Evolutionary conservation across 2,797 vertebrate species (phyloP), one percentile per base, ranked within the genome.

Genomic region (Macrochelys suwanniensis): DNA sequence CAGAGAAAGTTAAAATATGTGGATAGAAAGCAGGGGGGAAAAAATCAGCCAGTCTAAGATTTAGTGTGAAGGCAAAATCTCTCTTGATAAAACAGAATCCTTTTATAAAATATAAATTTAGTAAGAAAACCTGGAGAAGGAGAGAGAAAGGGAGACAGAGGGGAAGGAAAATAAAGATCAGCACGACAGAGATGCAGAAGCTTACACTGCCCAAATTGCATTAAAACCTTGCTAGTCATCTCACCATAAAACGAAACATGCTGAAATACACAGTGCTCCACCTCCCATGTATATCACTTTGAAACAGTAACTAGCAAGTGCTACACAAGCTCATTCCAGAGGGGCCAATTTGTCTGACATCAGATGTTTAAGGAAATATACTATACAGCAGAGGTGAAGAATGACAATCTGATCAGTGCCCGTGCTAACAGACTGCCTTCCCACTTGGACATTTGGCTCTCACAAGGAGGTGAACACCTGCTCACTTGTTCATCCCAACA

Each of bases 51-150:
- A 97, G 98, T 97, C 97, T 93, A 68, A 96, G 95, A 97, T 85
- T 89, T 95, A 96, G 94, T 84, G 79, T 94, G 94, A 98, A 98
- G 97, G 98, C 97, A 97, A 98, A 98, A 91, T 83, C 95, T 78
- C 91, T 95, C 97, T 97, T 98, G 96, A 97, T 97, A 96, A 96
- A 98, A 98, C 97, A 98, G 97, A 98, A 98, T 85, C 96, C 96
- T 98, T 97, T 98, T 98, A 98, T 97, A 98, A 98, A 98, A 98
- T 97, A 98, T 94, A 98, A 97, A 96, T 97, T 92, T 96, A 97
- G 94, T 98, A 97, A 82, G 96, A 97, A 98, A 98, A 98, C n/a
- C 21, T 87, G 94, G 95, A 89, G 87, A 95, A 89, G 89, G 95
- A 53, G 57, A 85, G 80, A 83, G 74, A 76, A 81, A 90, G 65